Conservation (phyloP, 2,113 vertebrate genomes). For the Astatoreochromis straeleni region DNA sequence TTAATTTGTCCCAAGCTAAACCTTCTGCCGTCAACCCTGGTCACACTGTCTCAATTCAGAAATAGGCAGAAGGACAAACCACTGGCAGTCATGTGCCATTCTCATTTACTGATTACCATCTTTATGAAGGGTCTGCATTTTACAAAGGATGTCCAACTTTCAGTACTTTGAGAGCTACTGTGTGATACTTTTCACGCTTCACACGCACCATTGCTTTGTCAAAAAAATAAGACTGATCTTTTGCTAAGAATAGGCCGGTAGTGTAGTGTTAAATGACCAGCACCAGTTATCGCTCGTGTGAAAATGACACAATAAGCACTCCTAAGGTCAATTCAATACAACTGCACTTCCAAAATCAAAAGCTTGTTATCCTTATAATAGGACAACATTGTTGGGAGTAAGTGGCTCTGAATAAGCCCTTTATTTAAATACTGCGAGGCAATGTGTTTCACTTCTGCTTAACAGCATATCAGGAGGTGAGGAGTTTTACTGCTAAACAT, state of each 20-base stretch:
- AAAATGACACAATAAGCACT: background rate
- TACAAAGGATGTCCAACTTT: background rate
- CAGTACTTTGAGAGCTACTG: background rate
- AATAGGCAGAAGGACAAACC: background rate
- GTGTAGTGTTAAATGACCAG: background rate
- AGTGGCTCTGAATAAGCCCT: background rate
- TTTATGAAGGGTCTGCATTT: background rate
- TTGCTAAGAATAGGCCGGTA: background rate
- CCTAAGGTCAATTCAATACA: background rate
- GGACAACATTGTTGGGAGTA: background rate
- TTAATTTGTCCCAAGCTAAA: background rate
- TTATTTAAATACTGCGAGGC: background rate
- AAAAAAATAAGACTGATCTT: background rate
- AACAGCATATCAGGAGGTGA: background rate
- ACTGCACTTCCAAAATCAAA: background rate
- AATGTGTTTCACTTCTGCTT: background rate
- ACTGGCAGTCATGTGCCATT: slow-evolving; percentile 1
- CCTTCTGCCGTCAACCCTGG: background rate
- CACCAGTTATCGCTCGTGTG: background rate
- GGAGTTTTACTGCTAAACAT: background rate
- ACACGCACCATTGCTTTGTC: background rate
- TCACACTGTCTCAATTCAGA: background rate
- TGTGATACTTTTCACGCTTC: background rate
- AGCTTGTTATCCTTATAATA: background rate
- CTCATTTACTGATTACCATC: background rate